Evolutionary conservation across 2,797 vertebrate genomes (phyloP), one percentile per base, ranked within the genome.

Genomic region (Onychomys leucogaster): DNA sequence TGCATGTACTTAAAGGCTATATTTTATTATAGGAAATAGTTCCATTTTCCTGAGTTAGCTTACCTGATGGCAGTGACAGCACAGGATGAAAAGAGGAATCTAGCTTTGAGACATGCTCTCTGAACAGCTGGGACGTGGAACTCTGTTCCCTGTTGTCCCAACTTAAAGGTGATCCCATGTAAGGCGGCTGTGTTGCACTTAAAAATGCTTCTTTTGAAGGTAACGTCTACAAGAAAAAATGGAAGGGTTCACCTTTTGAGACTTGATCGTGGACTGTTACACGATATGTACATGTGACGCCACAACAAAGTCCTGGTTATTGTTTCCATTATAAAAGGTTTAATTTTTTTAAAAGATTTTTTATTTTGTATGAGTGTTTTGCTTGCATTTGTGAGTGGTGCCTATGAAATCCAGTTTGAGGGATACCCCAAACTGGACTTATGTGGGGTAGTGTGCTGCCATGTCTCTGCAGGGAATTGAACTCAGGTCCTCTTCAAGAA

Each of bases 1-100:
- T 89, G 4, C 12, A 27, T 88, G 12, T 71, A 71, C 41, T 78
- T 78, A 37, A 4, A 52, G 37, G 76, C 92, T 96, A 57, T 16
- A 52, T 89, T 97, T 95, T 57, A 94, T 63, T n/a, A 76, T 0
- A 78, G 41, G 86, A 96, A 92, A 81, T 77, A 52, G 19, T 49
- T 65, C 86, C 73, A 52, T 43, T 82, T 80, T 0, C 32, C 4
- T 65, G 46, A 71, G 46, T 61, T 84, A 9, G 57, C 98, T 97
- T 98, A 99, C 99, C 99, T 98, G 98, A 99, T 80, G 98, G 98
- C 91, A 99, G 97, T 85, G 99, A 99, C 16, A 98, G 89, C 61
- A 98, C 98, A 6, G 98, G 97, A 93, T 99, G 99, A 94, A 98
- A 98, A 96, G 98, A 98, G 52, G 98, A 97, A 87, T 99, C 98